Conservation (phyloP, 2,113 vertebrate genomes). For the Carettochelys insculpta region DNA sequence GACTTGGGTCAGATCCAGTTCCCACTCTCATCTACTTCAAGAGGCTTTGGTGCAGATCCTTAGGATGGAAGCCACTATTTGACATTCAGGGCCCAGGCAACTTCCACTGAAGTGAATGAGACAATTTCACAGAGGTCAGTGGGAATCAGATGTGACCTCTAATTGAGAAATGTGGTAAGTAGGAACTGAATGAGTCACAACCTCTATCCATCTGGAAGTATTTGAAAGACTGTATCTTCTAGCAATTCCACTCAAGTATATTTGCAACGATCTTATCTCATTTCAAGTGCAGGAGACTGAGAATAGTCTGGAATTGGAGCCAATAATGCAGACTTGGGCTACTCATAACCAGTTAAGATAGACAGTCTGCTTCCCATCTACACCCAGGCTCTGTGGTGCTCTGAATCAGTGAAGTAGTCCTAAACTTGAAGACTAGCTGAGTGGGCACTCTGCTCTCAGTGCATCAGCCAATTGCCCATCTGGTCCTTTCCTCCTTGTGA, state of each 20-base stretch:
- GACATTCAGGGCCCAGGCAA: not conserved
- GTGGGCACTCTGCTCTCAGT: too few species aligned
- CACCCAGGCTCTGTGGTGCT: not conserved
- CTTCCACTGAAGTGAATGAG: not conserved
- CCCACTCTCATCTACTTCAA: not conserved
- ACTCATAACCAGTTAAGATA: not conserved
- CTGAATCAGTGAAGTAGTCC: not conserved
- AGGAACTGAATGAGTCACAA: not conserved
- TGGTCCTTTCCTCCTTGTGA: too few species aligned
- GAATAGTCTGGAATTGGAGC: not conserved
- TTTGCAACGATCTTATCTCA: not conserved
- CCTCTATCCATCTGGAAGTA: not conserved
- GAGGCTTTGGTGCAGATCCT: not conserved
- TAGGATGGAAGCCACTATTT: not conserved
- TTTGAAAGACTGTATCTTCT: not conserved
- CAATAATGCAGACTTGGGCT: not conserved
- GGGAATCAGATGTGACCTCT: not conserved
- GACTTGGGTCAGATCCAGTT: not conserved
- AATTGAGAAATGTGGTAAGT: not conserved
- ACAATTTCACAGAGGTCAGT: not conserved
- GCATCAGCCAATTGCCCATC: too few species aligned
- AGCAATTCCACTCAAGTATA: not conserved
- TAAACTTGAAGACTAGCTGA: not conserved
- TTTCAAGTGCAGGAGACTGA: not conserved
- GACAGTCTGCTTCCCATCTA: not conserved